Base-by-base conservation (phyloP, 2,113 vertebrate species). In the Elanoides forficatus region DNA sequence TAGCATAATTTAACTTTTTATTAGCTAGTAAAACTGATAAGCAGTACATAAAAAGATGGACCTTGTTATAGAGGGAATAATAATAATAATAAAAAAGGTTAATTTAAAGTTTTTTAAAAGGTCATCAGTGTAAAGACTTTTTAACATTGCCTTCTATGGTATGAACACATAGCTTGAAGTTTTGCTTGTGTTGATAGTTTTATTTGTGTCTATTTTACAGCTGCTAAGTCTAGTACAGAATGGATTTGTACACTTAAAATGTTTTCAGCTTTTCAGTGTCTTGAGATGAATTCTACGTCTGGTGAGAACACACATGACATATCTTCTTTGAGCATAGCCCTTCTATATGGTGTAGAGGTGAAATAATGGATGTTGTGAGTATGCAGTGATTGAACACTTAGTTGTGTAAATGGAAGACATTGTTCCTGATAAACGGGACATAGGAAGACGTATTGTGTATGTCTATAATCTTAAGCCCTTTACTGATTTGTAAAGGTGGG, bases 1-100 rank as follows among this genome's bases (percentile, higher is more conserved):
- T 95, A 58, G 73, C 70, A 66, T 86, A 87, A 67, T 95, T 95
- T 89, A 84, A 86, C 52, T 85, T 94, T 96, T 95, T 96, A 95
- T 95, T 95, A 92, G 36, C 86, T 95, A 95, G 32, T 95, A 97
- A 97, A 96, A 95, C 48, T 89, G 81, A 91, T 94, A 93, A 96
- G 81, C 71, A 94, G 95, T 94, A 66, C 66, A 88, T 97, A 80
- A 95, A 97, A 97, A 92, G 76, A 85, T 94, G 89, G 62, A 89
- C 73, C n/a, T 91, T 91, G 58, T 76, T 95, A 60, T 38, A 48
- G 34, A 82, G 48, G n/a, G 62, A 95, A 86, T 79, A 91, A 38
- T 38, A 40, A 79, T 93, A 92, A 55, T 74, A 90, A 89, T 85
- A 87, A 85, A n/a, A 90, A 78, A 82, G 22, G 48, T 97, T 89